Percentiles rank a stretch among this genome's conserved stretches.
Evolutionary conservation across 2,113 vertebrate species (phyloP).

Genomic region (Gobio gobio): DNA sequence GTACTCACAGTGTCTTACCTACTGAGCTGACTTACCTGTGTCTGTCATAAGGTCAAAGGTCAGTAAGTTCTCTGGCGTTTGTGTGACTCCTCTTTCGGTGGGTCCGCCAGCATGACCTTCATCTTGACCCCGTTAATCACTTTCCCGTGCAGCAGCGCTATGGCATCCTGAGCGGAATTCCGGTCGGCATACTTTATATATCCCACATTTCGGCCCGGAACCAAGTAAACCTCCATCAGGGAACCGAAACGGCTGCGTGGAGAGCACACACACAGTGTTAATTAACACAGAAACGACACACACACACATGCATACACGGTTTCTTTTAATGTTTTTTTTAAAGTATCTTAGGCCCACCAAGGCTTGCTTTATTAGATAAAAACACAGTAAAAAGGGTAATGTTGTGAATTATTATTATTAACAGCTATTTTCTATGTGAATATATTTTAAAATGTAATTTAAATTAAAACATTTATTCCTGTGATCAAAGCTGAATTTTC

Average conservation of each 20-base stretch:
- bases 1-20: constrained; percentile 44
- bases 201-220: constrained; percentile 91
- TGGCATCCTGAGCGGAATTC: constrained; percentile 87
- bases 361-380: neutral
- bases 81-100: constrained; percentile 90
- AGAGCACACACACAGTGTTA: neutral
- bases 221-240: constrained; percentile 90
- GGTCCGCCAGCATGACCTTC: constrained; percentile 94
- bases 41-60: neutral
- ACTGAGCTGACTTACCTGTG: constrained; percentile 47
- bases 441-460: neutral
- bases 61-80: constrained; percentile 93
- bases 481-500: neutral
- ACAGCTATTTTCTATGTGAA: neutral
- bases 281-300: neutral
- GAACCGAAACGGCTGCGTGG: constrained; percentile 86
- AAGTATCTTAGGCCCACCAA: neutral
- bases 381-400: neutral
- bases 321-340: neutral
- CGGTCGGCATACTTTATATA: constrained; percentile 93
- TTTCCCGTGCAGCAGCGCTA: constrained; percentile 85
- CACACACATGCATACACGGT: no score
- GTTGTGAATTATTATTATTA: neutral
- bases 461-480: no score
- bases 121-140: constrained; percentile 91